Evolutionary conservation across 2,113 vertebrate species (phyloP).

Genomic region (Beaufortia kweichowensis): DNA sequence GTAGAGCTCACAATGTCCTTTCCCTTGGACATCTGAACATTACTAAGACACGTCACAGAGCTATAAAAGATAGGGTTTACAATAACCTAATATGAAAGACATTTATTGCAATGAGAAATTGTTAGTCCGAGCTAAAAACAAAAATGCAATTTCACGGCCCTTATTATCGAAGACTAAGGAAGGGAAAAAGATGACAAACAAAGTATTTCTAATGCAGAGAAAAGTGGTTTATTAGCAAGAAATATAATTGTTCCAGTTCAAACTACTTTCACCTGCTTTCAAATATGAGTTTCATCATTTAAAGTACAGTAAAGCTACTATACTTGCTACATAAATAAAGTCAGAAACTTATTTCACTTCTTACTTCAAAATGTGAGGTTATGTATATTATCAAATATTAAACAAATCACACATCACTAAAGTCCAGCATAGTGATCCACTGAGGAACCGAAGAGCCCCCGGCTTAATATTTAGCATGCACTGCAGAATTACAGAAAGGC

Average conservation of each 20-base stretch:
- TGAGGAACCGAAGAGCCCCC: too few relatives aligned
- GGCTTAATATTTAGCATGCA: too few relatives aligned
- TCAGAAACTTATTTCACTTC: too few relatives aligned
- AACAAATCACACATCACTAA: background rate
- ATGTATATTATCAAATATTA: background rate
- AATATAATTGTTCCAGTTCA: too few relatives aligned
- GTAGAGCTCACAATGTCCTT: background rate
- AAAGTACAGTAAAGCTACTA: background rate
- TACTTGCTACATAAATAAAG: background rate
- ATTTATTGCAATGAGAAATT: conserved; percentile 10
- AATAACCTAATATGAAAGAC: background rate
- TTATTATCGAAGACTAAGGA: background rate
- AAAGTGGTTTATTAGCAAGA: too few relatives aligned
- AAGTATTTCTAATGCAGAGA: too few relatives aligned
- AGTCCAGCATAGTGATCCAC: too few relatives aligned
- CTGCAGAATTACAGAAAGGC: too few relatives aligned
- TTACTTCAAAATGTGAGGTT: background rate
- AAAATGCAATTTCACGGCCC: background rate
- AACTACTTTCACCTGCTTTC: background rate
- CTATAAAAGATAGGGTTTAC: too few relatives aligned
- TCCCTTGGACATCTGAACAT: background rate
- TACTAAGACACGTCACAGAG: background rate
- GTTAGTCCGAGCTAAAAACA: background rate
- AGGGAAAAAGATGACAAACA: background rate
- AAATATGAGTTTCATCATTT: background rate